phyloP scores from a whole-genome alignment of 2,113 vertebrate genomes.

The Saguinus imperator region DNA sequence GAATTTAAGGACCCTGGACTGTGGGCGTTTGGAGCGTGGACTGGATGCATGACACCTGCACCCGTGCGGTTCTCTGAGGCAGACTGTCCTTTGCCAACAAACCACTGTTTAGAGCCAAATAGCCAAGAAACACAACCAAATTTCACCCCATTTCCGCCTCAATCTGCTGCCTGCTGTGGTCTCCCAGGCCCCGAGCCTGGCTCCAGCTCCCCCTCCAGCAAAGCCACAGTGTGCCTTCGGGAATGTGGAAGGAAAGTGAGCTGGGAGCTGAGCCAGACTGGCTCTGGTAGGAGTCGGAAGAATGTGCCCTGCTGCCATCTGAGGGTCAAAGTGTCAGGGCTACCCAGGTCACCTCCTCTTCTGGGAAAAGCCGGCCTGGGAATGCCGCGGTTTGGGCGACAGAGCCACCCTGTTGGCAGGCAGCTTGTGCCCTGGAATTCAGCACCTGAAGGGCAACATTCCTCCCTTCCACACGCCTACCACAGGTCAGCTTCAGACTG shows the following conservation, averaged over 20 bases:
- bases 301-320: not conserved
- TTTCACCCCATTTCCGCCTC: too few species aligned
- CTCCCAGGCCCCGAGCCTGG: fast-evolving
- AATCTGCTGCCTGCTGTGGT: not conserved
- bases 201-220: not conserved
- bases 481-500: too few species aligned
- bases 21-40: not conserved
- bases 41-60: not conserved
- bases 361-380: not conserved
- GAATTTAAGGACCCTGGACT: not conserved
- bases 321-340: not conserved
- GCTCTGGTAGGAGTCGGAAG: not conserved
- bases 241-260: not conserved
- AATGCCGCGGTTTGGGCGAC: too few species aligned
- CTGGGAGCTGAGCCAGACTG: not conserved
- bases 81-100: not conserved
- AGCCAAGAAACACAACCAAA: not conserved
- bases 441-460: not conserved
- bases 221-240: too few species aligned
- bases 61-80: not conserved
- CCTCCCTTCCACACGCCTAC: not conserved
- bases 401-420: not conserved
- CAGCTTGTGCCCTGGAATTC: not conserved
- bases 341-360: not conserved
- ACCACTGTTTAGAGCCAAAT: not conserved